A percentile compares a stretch with the other conserved stretches of the same genome.
Conservation (phyloP, 92 coral and sea anemone genomes). For the Epizoanthus ramosus region DNA sequence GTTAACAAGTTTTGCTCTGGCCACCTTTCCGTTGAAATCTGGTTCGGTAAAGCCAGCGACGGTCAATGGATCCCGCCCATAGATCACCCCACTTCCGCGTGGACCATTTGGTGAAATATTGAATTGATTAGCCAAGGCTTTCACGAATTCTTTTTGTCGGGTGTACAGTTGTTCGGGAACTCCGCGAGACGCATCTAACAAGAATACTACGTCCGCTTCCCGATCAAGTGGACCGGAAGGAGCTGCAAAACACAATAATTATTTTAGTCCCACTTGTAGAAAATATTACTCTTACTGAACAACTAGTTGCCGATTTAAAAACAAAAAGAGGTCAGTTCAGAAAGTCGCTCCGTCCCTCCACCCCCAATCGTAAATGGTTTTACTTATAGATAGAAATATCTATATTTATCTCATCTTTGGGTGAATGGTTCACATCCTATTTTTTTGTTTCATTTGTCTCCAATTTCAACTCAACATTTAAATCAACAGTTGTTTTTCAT, state of each 20-base stretch:
- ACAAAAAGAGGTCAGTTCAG: too few relatives aligned
- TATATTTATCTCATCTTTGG: too few relatives aligned
- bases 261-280: too few relatives aligned
- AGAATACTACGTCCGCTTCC: conserved; percentile 42
- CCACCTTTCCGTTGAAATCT: conserved; percentile 18
- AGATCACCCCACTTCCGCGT: conserved; percentile 18
- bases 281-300: too few relatives aligned
- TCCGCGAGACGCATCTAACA: conserved; percentile 57
- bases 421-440: too few relatives aligned
- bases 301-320: too few relatives aligned
- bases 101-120: conserved; percentile 38
- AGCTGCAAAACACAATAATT: conserved; percentile 7
- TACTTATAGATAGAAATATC: too few relatives aligned
- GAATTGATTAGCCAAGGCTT: conserved; percentile 55
- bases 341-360: too few relatives aligned
- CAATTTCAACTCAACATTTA: too few relatives aligned
- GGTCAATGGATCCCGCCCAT: conserved; percentile 1
- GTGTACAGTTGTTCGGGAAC: conserved; percentile 28
- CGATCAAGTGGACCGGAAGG: conserved; percentile 40
- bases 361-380: too few relatives aligned
- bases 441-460: too few relatives aligned
- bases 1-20: conserved; percentile 11
- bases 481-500: too few relatives aligned
- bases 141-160: conserved; percentile 42
- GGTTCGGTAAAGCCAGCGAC: conserved; percentile 19